phyloP scores from a whole-genome alignment of 2,113 vertebrate species.

The Ammospiza caudacuta region DNA sequence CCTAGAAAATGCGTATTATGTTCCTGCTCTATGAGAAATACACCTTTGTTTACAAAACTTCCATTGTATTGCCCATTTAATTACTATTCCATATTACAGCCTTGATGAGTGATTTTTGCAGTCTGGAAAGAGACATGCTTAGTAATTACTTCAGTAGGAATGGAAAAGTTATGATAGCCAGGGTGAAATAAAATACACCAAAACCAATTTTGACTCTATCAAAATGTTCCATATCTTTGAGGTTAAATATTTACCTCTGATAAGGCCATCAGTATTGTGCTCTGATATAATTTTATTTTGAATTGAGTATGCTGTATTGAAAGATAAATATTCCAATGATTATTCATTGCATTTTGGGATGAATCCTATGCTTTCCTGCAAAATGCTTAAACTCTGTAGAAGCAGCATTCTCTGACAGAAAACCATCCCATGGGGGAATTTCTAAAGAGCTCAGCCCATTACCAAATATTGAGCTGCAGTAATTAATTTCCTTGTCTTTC shows the following conservation, averaged over 20 bases:
- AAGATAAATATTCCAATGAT: background rate
- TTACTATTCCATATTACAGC: background rate
- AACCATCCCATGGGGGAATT: background rate
- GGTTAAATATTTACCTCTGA: background rate
- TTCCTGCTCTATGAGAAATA: background rate
- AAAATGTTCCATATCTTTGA: background rate
- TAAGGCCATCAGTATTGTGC: background rate
- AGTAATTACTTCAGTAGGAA: background rate
- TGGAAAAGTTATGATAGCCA: background rate
- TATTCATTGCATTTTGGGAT: background rate
- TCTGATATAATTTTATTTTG: background rate
- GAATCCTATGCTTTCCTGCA: background rate
- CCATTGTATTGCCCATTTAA: background rate
- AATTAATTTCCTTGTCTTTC: background rate
- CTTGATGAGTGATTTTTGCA: background rate
- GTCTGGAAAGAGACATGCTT: background rate
- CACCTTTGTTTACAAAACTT: background rate
- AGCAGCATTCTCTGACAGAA: background rate
- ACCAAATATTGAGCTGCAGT: background rate
- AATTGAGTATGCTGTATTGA: background rate
- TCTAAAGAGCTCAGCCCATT: background rate
- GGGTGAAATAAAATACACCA: background rate
- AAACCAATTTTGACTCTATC: background rate
- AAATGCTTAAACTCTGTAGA: background rate
- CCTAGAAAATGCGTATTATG: background rate